phyloP scores from a whole-genome alignment of 2,888 invertebrate genomes.

The Mesorhabditis belari region DNA sequence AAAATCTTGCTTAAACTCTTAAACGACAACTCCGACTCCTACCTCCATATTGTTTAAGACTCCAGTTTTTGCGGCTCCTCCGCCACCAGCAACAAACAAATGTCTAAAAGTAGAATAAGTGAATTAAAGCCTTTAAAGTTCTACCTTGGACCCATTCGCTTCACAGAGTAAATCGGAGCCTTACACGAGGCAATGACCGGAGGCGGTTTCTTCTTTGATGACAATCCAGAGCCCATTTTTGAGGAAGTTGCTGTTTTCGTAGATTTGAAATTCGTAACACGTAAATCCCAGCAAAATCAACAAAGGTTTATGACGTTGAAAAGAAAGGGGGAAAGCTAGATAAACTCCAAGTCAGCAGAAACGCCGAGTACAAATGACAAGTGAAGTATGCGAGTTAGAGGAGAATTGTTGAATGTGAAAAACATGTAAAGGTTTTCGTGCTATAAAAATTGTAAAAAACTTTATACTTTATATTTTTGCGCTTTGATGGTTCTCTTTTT shows the following conservation, averaged over 20 bases:
- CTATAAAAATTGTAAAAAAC: no score
- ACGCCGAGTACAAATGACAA: background rate
- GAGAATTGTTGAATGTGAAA: no score
- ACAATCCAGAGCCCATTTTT: background rate
- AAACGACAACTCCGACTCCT: background rate
- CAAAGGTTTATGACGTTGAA: no score
- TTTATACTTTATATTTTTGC: no score
- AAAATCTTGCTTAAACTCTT: background rate
- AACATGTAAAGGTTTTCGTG: no score
- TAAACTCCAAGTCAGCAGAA: background rate
- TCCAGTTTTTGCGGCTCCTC: conserved; percentile 91
- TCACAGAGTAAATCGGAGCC: conserved; percentile 41
- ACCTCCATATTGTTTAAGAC: conserved; percentile 85
- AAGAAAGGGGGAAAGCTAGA: no score
- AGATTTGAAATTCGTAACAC: no score
- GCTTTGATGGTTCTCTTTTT: no score
- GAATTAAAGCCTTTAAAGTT: background rate
- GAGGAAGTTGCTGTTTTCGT: no score
- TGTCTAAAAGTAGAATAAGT: conserved; percentile 28
- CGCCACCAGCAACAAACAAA: conserved; percentile 91
- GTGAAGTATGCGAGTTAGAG: no score
- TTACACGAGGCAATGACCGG: conserved; percentile 26
- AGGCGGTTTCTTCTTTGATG: conserved; percentile 11
- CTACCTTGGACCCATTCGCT: conserved; percentile 30
- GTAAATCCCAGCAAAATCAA: no score